Percentiles rank a stretch among this genome's conserved stretches.
Evolutionary conservation across 2,797 vertebrate genomes (phyloP).

Genomic region (Astyanax mexicanus): DNA sequence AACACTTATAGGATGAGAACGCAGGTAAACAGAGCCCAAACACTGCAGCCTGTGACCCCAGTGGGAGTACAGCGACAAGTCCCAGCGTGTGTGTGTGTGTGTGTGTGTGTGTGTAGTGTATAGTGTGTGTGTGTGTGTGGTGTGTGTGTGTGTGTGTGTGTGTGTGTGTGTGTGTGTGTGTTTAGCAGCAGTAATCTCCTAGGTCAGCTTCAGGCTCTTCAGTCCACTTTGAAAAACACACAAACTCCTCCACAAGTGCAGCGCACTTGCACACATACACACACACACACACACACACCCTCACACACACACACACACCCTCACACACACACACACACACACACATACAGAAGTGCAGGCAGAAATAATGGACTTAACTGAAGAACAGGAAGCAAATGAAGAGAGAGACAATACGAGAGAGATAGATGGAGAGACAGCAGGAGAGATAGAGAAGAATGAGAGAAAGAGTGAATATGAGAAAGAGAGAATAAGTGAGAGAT

Average conservation of each 20-base stretch:
- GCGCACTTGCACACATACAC: slow-evolving; percentile 62
- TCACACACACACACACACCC: not conserved
- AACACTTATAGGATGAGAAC: not conserved
- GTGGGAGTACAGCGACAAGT: slow-evolving; percentile 33
- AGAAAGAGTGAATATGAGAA: slow-evolving; percentile 42
- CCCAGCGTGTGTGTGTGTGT: slow-evolving; percentile 17
- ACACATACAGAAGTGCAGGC: slow-evolving; percentile 66
- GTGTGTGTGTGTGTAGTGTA: slow-evolving; percentile 3
- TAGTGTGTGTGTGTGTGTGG: no score
- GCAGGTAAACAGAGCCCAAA: slow-evolving; percentile 23
- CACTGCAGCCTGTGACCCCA: not conserved
- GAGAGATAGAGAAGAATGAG: no score
- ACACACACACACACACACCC: slow-evolving; percentile 48
- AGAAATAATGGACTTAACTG: slow-evolving; percentile 80
- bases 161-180: slow-evolving; percentile 14
- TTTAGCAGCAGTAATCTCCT: slow-evolving; percentile 20
- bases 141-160: slow-evolving; percentile 12
- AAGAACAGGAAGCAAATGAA: slow-evolving; percentile 57
- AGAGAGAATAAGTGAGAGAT: no score
- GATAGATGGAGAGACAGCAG: no score
- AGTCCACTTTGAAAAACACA: slow-evolving; percentile 76
- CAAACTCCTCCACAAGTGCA: slow-evolving; percentile 56
- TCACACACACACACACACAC: no score
- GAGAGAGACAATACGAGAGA: slow-evolving; percentile 38
- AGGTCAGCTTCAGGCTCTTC: slow-evolving; percentile 67